phyloP scores from a whole-genome alignment of 2,888 invertebrate species.

The Crematogaster levior region DNA sequence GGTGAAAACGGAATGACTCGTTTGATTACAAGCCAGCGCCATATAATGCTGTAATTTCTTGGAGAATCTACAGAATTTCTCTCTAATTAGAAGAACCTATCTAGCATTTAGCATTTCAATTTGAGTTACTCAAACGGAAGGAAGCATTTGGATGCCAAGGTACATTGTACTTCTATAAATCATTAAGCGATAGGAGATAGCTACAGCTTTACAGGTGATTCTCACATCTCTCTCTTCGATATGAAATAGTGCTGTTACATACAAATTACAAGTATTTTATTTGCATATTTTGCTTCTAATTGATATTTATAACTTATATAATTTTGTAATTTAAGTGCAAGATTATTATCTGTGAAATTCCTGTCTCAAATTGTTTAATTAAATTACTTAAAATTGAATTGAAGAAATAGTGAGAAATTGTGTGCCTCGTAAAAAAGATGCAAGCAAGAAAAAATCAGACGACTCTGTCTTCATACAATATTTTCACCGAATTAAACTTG shows the following conservation, averaged over 20 bases:
- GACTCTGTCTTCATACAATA: background rate
- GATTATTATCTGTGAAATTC: background rate
- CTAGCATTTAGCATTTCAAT: background rate
- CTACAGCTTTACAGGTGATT: background rate
- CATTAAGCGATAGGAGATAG: background rate
- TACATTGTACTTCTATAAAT: background rate
- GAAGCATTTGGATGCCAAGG: background rate
- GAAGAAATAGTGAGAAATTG: background rate
- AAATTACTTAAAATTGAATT: background rate
- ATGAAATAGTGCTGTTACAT: no score
- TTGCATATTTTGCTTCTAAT: background rate
- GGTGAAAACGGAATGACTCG: background rate
- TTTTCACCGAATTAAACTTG: background rate
- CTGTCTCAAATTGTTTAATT: background rate
- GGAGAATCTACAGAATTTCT: background rate
- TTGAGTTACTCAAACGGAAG: background rate
- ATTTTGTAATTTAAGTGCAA: background rate
- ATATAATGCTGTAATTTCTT: background rate
- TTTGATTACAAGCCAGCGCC: slow-evolving; percentile 27
- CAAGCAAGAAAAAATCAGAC: background rate
- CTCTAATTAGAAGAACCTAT: background rate
- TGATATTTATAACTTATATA: slow-evolving; percentile 1
- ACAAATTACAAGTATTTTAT: background rate
- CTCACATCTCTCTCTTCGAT: background rate
- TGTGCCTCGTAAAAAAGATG: background rate